These are phyloP conservation scores for Etheostoma spectabile DNA, from an alignment of 2,113 vertebrate species.

Conservation along the genomic window DNA sequence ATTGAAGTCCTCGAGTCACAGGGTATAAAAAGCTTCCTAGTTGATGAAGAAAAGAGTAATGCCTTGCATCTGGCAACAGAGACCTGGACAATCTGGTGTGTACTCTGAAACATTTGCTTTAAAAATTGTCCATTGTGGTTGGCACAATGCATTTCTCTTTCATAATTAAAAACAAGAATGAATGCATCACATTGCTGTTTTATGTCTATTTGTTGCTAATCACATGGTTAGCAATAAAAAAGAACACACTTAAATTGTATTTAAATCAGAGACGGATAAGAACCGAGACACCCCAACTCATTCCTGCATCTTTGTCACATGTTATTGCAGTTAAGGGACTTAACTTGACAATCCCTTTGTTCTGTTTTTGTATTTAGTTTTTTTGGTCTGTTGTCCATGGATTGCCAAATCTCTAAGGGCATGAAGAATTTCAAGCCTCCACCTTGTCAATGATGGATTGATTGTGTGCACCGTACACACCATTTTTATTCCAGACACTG, in stretches of 20 bases:
- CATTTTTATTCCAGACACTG: conserved; percentile 14
- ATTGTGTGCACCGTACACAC: background rate
- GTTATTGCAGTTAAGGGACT: background rate
- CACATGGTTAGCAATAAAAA: background rate
- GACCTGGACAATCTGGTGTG: background rate
- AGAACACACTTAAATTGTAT: too few species aligned
- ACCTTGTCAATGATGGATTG: conserved; percentile 8
- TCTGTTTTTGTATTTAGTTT: background rate
- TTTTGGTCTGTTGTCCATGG: too few species aligned
- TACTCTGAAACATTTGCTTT: background rate
- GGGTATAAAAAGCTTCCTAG: conserved; percentile 2
- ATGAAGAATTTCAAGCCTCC: background rate
- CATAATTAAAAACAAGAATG: too few species aligned
- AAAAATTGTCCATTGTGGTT: too few species aligned
- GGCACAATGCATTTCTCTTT: too few species aligned
- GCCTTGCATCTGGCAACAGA: background rate
- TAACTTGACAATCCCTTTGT: background rate
- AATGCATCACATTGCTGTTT: too few species aligned
- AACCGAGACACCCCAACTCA: too few species aligned
- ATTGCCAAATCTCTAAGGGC: background rate
- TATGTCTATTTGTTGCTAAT: background rate
- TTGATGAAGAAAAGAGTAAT: background rate
- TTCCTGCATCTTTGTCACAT: too few species aligned
- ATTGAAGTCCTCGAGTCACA: background rate
- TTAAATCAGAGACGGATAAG: too few species aligned